Percentiles rank a stretch among this genome's conserved stretches.
These are phyloP conservation scores for Microtus oregoni DNA, from an alignment of 2,113 vertebrate genomes.

Conservation along the genomic window DNA sequence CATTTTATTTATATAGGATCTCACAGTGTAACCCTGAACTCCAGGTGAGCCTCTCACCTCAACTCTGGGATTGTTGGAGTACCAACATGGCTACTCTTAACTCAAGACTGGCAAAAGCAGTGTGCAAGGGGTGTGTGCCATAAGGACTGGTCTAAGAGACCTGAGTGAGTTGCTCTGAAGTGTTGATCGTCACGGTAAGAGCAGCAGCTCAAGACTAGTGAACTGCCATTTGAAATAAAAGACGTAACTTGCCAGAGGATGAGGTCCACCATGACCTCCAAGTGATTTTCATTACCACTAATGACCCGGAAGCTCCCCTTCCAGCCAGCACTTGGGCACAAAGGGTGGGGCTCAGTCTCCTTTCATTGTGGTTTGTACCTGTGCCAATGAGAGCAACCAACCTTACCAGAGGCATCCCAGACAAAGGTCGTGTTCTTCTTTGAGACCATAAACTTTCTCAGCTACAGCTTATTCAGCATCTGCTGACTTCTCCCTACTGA, in stretches of 20 bases:
- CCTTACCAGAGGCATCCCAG: slow-evolving; percentile 23
- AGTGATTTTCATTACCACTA: slow-evolving; percentile 49
- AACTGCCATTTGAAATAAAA: slow-evolving; percentile 42
- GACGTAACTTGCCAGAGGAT: background rate
- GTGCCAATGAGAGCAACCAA: background rate
- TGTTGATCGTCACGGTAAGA: background rate
- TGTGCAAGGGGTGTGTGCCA: background rate
- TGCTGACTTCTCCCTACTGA: slow-evolving; percentile 58
- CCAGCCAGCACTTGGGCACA: background rate
- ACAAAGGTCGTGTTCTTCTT: slow-evolving; percentile 78
- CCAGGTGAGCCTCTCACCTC: background rate
- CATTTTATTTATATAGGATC: background rate
- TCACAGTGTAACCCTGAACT: background rate
- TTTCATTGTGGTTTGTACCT: background rate
- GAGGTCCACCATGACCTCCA: background rate
- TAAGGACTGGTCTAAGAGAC: background rate
- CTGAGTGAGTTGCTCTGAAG: slow-evolving; percentile 25
- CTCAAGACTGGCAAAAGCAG: background rate
- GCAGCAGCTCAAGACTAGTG: background rate
- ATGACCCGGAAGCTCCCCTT: background rate
- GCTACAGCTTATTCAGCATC: slow-evolving; percentile 59
- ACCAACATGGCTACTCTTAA: background rate
- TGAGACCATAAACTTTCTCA: slow-evolving; percentile 65
- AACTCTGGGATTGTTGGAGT: background rate
- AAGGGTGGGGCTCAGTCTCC: background rate